phyloP scores from a whole-genome alignment of 2,113 vertebrate genomes.

The Apeltes quadracus region DNA sequence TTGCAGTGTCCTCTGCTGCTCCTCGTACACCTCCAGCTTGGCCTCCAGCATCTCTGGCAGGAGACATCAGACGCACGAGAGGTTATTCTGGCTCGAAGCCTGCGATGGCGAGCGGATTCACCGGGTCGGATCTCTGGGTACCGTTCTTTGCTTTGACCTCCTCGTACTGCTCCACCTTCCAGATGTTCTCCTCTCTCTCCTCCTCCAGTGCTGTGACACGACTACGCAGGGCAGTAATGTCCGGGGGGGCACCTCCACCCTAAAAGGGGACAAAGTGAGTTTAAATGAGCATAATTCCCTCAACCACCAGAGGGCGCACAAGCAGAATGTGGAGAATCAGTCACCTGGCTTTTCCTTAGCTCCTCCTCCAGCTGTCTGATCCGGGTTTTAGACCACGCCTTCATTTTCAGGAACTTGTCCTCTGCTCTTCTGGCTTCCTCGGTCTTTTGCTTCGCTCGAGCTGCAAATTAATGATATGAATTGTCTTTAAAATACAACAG shows the following conservation, averaged over 20 bases:
- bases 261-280: slow-evolving; percentile 34
- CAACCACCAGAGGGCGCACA: not conserved
- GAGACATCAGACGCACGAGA: not conserved
- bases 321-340: too few species aligned
- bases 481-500: not conserved
- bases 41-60: slow-evolving; percentile 82
- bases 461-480: slow-evolving; percentile 57
- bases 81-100: not conserved
- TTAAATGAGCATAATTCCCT: not conserved
- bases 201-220: slow-evolving; percentile 82
- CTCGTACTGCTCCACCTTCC: slow-evolving; percentile 82
- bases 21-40: slow-evolving; percentile 88
- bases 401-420: slow-evolving; percentile 90
- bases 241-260: slow-evolving; percentile 77
- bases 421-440: slow-evolving; percentile 90
- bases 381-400: slow-evolving; percentile 90
- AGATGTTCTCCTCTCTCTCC: slow-evolving; percentile 83
- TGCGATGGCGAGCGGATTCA: not conserved
- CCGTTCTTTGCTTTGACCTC: slow-evolving; percentile 85
- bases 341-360: slow-evolving; percentile 83
- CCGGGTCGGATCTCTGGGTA: slow-evolving; percentile 49
- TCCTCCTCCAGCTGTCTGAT: slow-evolving; percentile 90
- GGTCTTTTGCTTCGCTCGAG: slow-evolving; percentile 83
- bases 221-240: slow-evolving; percentile 74
- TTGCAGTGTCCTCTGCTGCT: slow-evolving; percentile 89